These are phyloP conservation scores for Terebella lapidaria DNA, from an alignment of 2,888 invertebrate genomes.

Conservation along the genomic window DNA sequence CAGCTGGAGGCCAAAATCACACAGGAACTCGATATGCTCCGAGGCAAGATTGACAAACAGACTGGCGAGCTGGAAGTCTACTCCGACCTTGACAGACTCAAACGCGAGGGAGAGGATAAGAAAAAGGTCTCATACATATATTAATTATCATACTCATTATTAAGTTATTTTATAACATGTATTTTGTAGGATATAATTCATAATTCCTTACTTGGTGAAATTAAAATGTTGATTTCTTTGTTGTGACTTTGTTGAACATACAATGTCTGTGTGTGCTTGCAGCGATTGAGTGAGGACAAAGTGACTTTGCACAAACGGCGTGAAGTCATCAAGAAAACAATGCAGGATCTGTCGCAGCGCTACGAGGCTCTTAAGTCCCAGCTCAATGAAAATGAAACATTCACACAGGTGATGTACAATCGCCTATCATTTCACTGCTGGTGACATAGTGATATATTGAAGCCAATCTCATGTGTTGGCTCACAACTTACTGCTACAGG, in stretches of 20 bases:
- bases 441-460: no score
- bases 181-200: background rate
- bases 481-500: no score
- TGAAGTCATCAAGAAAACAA: slow-evolving; percentile 43
- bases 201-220: background rate
- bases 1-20: slow-evolving; percentile 67
- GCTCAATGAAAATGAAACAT: slow-evolving; percentile 68
- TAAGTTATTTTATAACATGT: background rate
- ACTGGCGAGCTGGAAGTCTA: slow-evolving; percentile 62
- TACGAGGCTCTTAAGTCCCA: slow-evolving; percentile 58
- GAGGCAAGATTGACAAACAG: slow-evolving; percentile 58
- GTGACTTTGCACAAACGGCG: slow-evolving; percentile 41
- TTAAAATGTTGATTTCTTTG: background rate
- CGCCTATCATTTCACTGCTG: no score
- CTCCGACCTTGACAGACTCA: slow-evolving; percentile 59
- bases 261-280: slow-evolving; percentile 16
- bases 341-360: slow-evolving; percentile 38
- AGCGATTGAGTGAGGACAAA: slow-evolving; percentile 49
- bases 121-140: slow-evolving; percentile 34
- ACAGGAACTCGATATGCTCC: slow-evolving; percentile 56
- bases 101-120: slow-evolving; percentile 60
- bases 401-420: slow-evolving; percentile 50
- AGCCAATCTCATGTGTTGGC: no score
- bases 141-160: background rate
- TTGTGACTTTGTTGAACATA: no score